Conservation (phyloP, 2,113 vertebrate genomes). For the Myrmecobius fasciatus region DNA sequence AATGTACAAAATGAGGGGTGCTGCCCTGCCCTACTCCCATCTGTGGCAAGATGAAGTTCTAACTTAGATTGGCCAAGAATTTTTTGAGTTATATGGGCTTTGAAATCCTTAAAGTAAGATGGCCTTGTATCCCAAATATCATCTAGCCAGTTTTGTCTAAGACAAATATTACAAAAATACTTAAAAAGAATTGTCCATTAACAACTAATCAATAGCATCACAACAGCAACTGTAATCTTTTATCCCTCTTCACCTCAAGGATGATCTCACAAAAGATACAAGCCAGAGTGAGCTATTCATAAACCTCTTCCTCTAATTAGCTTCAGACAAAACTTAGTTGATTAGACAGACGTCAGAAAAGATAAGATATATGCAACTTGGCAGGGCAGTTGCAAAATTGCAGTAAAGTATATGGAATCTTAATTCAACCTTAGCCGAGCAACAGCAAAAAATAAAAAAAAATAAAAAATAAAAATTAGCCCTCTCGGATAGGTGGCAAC, state of each 20-base stretch:
- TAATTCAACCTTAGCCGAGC: background rate
- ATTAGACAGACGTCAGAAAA: conserved; percentile 50
- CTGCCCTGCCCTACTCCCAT: accelerated
- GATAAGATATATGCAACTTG: conserved; percentile 38
- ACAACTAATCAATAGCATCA: conserved; percentile 55
- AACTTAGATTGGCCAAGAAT: background rate
- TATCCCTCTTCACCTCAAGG: conserved; percentile 34
- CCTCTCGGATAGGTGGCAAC: background rate
- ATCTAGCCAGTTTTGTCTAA: conserved; percentile 18
- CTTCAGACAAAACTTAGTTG: conserved; percentile 58
- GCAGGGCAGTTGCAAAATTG: conserved; percentile 32
- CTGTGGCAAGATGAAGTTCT: background rate
- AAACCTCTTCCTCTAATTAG: conserved; percentile 64
- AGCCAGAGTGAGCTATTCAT: conserved; percentile 29
- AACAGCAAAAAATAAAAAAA: conserved; percentile 30
- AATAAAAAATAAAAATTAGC: background rate
- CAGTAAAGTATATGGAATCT: conserved; percentile 43
- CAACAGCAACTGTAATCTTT: conserved; percentile 46
- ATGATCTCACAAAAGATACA: conserved; percentile 49
- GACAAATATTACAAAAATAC: conserved; percentile 48
- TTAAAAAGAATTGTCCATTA: conserved; percentile 47
- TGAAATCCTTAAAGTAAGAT: conserved; percentile 36
- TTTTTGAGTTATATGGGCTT: conserved; percentile 12
- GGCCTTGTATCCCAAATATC: conserved; percentile 20
- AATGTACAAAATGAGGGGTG: background rate